Evolutionary conservation across 2,797 vertebrate species (phyloP).

Genomic region (Thamnophis elegans): DNA sequence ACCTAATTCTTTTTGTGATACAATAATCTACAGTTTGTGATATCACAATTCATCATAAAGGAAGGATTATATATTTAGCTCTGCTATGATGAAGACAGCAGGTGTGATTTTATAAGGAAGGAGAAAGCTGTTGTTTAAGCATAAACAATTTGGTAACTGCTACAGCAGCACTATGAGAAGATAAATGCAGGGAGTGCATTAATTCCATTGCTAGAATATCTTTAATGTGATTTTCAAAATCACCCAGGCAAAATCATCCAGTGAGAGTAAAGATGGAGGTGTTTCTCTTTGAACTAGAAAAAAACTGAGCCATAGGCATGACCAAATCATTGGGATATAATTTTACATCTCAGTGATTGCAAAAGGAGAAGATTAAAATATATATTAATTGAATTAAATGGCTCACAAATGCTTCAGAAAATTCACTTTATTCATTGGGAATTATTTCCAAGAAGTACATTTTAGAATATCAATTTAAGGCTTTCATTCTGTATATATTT

Average conservation of each 20-base stretch:
- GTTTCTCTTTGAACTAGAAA: not conserved
- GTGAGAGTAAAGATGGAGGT: not conserved
- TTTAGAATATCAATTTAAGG: not conserved
- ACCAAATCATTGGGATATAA: not conserved
- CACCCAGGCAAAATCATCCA: not conserved
- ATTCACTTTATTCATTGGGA: not conserved
- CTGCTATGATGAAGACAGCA: not conserved
- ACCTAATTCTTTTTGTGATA: constrained; percentile 11
- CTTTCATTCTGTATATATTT: not conserved
- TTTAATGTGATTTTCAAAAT: not conserved
- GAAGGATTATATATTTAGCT: constrained; percentile 37
- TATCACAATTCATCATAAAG: constrained; percentile 41
- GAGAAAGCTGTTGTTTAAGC: constrained; percentile 29
- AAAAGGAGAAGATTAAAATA: not conserved
- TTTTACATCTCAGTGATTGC: not conserved
- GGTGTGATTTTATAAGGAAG: not conserved
- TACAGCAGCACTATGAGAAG: not conserved
- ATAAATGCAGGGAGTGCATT: constrained; percentile 12
- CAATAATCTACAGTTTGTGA: not conserved
- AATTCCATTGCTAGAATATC: constrained; percentile 1
- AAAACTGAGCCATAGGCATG: not conserved
- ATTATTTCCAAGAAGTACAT: not conserved
- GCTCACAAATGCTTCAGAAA: not conserved
- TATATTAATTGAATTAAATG: not conserved
- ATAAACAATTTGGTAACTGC: not conserved